Evolutionary conservation across 2,113 vertebrate genomes (phyloP).

Genomic region (Falcunculus frontatus): DNA sequence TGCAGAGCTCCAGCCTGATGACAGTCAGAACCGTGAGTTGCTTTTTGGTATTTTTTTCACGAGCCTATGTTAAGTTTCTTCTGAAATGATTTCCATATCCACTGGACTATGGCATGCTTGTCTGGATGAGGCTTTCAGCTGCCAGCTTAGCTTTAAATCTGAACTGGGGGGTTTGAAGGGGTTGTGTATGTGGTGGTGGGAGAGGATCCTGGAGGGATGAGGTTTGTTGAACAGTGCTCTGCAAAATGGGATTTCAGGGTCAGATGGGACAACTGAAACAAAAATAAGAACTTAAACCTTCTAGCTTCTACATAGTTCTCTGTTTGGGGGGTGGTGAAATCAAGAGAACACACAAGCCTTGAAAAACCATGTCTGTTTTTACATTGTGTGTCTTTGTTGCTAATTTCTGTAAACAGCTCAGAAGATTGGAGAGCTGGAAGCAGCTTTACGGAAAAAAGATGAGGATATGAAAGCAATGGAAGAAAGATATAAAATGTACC

Average conservation of each 20-base stretch:
- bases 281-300: not conserved
- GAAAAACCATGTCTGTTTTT: not conserved
- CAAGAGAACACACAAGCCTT: not conserved
- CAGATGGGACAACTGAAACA: not conserved
- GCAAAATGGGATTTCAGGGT: not conserved
- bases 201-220: not conserved
- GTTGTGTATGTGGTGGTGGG: not conserved
- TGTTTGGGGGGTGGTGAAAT: not conserved
- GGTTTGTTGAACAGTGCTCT: not conserved
- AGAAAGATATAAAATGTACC: constrained; percentile 96
- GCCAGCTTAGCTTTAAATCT: not conserved
- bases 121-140: not conserved
- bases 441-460: constrained; percentile 94
- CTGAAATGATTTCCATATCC: not conserved
- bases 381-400: not conserved
- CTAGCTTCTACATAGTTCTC: not conserved
- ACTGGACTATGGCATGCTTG: not conserved
- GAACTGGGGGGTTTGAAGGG: rapidly evolving
- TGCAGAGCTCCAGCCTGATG: constrained; percentile 91
- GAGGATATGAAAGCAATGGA: constrained; percentile 99
- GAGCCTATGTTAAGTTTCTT: not conserved
- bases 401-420: constrained; percentile 72
- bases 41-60: not conserved
- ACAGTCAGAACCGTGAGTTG: constrained; percentile 80
- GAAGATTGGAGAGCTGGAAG: constrained; percentile 88